Evolutionary conservation across 2,888 invertebrate species (phyloP).

Genomic region (Ligdia adustata): DNA sequence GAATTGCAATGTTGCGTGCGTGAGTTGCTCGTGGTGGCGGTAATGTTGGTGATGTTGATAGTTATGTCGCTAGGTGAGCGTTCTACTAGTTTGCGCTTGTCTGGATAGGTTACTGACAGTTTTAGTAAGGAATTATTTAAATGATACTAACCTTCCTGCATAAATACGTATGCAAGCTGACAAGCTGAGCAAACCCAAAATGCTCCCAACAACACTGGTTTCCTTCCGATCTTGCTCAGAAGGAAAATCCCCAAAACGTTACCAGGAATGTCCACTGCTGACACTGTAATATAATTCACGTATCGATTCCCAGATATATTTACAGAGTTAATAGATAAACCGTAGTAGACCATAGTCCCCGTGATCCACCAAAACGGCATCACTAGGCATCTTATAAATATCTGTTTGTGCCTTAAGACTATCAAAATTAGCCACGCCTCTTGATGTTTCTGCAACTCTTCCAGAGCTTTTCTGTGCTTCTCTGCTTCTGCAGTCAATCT

Average conservation of each 20-base stretch:
- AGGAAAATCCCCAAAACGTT: slow-evolving; percentile 84
- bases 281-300: slow-evolving; percentile 85
- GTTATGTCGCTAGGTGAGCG: no score
- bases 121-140: no score
- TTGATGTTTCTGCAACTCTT: background rate
- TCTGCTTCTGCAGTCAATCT: slow-evolving; percentile 50
- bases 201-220: slow-evolving; percentile 81
- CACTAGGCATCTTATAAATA: slow-evolving; percentile 49
- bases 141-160: slow-evolving; percentile 71
- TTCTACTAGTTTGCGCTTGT: no score
- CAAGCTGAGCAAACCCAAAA: slow-evolving; percentile 84
- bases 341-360: slow-evolving; percentile 87
- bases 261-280: slow-evolving; percentile 87
- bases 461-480: slow-evolving; percentile 28
- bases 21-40: no score
- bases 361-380: slow-evolving; percentile 86
- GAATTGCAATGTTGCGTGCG: no score
- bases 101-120: no score
- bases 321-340: slow-evolving; percentile 86
- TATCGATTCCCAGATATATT: slow-evolving; percentile 86
- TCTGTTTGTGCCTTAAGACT: slow-evolving; percentile 51
- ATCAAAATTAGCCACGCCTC: slow-evolving; percentile 58
- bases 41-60: no score
- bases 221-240: slow-evolving; percentile 85
- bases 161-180: slow-evolving; percentile 81